Evolutionary conservation across 2,113 vertebrate genomes (phyloP).

Genomic region (Corynorhinus townsendii): DNA sequence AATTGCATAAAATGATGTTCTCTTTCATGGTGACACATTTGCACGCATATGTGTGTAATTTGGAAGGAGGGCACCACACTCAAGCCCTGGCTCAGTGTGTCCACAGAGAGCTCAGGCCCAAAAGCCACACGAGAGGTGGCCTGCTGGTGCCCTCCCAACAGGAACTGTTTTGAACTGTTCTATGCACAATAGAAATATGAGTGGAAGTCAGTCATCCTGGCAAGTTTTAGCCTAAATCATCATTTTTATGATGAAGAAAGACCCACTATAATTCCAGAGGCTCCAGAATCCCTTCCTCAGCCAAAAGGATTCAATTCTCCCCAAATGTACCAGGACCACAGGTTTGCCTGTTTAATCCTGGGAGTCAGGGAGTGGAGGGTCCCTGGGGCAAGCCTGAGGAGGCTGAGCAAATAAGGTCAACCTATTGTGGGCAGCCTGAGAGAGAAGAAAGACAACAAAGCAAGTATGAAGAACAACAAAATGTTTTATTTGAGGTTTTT

Average conservation of each 20-base stretch:
- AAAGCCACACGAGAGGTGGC: background rate
- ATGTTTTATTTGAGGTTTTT: background rate
- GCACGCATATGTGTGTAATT: background rate
- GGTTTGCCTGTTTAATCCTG: background rate
- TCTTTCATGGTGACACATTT: background rate
- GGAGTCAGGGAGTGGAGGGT: accelerated
- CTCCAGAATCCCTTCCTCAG: background rate
- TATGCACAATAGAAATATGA: background rate
- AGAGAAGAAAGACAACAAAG: background rate
- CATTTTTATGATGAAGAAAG: background rate
- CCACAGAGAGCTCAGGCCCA: background rate
- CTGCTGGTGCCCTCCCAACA: background rate
- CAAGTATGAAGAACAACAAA: background rate
- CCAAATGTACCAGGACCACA: background rate
- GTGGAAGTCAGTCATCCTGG: background rate
- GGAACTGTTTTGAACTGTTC: background rate
- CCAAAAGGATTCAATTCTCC: background rate
- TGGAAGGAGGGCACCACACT: background rate
- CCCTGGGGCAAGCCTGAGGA: background rate
- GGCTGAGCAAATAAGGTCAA: no score
- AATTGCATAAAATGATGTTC: background rate
- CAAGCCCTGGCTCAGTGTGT: background rate
- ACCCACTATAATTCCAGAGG: background rate
- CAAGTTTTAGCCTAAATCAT: background rate
- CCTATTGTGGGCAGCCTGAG: background rate